Evolutionary conservation across 2,888 invertebrate genomes (phyloP).

Genomic region (Phyllotreta striolata): DNA sequence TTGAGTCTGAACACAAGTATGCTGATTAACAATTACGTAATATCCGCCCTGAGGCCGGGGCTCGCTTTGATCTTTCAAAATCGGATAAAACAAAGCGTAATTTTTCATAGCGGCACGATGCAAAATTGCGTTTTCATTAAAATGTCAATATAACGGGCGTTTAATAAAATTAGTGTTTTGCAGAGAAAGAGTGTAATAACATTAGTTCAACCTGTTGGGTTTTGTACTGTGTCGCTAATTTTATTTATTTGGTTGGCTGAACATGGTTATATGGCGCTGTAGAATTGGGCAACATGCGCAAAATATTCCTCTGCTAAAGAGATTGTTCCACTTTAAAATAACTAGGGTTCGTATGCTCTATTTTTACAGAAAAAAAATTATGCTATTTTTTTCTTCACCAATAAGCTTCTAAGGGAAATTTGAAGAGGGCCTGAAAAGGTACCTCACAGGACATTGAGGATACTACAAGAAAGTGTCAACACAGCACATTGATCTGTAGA

Average conservation of each 20-base stretch:
- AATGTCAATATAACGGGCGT: slow-evolving; percentile 58
- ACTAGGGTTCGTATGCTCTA: too few species aligned
- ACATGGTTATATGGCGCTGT: background rate
- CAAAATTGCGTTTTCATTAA: slow-evolving; percentile 60
- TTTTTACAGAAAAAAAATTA: too few species aligned
- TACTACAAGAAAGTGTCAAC: too few species aligned
- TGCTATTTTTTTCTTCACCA: too few species aligned
- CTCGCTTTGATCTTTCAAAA: slow-evolving; percentile 53
- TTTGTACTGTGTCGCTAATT: slow-evolving; percentile 52
- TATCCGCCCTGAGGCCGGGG: slow-evolving; percentile 43
- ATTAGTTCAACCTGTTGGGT: slow-evolving; percentile 56
- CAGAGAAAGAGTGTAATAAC: slow-evolving; percentile 53
- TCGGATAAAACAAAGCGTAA: slow-evolving; percentile 52
- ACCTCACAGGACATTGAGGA: too few species aligned
- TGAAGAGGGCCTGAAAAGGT: too few species aligned
- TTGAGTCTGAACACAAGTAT: slow-evolving; percentile 40
- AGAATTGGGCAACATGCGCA: background rate
- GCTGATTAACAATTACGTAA: slow-evolving; percentile 51
- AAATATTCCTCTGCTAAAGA: background rate
- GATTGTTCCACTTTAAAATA: too few species aligned
- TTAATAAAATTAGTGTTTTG: slow-evolving; percentile 59
- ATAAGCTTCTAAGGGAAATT: too few species aligned
- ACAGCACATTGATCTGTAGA: too few species aligned
- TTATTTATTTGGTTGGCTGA: slow-evolving; percentile 47
- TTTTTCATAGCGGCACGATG: slow-evolving; percentile 51